Evolutionary conservation across 2,888 invertebrate genomes (phyloP), one percentile per base, ranked within the genome.

Genomic region (Tipula unca): DNA sequence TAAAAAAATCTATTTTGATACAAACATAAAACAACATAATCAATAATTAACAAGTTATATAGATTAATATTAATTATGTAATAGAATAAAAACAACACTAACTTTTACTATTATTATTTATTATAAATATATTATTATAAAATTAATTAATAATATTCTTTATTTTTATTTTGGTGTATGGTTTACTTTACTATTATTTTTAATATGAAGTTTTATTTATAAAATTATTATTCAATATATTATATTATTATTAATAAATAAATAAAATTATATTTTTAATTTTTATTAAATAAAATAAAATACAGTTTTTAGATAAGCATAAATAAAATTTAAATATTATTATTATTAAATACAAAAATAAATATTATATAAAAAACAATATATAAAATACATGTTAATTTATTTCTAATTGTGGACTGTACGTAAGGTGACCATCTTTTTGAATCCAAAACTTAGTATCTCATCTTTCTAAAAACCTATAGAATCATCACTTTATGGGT

Each of bases 101-200:
- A 69, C 1, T 6, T 39, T 48, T 48, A 48, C 48, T 17, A 48
- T 69, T 69, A 69, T 69, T 69, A 69, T 69, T 69, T 69, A 69
- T 69, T 69, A 69, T 69, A 69, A 69, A 69, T 69, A 69, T 69
- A 69, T 48, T 17, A 4, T 17, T 69, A 69, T 69, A 69, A n/a
- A 69, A 20, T 69, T 69, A 69, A 69, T 69, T 25, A 69, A 69
- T 69, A 13, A 20, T 69, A 20, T 69, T 25, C 10, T 69, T 69
- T 69, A 69, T 69, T 69, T 69, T 69, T 69, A 69, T 69, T 69
- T 25, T 69, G 69, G 69, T 69, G 69, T 69, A 69, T 69, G 69
- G 69, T 69, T 69, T 69, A 69, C 25, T 69, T n/a, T 48, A 48
- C 14, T 48, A 48, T 48, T 39, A 48, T 48, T 48, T 48, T 36